Percentiles rank a stretch among this genome's conserved stretches.
Evolutionary conservation across 1,140 invertebrate genomes (phyloP).

Genomic region (Ditylenchus dipsaci): DNA sequence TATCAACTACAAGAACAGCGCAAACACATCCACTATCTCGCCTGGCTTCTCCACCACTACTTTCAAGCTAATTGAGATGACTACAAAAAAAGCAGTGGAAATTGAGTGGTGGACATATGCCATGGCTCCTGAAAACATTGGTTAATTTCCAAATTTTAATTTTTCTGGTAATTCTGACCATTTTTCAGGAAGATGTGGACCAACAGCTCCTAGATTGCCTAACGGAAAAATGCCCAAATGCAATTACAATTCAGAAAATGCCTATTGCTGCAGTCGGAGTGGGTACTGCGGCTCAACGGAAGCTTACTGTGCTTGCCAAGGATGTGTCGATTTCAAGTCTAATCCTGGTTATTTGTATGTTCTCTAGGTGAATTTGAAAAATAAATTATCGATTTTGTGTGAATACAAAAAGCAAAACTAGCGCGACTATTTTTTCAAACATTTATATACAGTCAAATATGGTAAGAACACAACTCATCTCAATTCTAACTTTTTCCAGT

Average conservation of each 20-base stretch:
- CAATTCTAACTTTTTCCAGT: too few species aligned
- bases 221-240: conserved; percentile 43
- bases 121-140: conserved; percentile 37
- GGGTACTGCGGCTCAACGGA: conserved; percentile 37
- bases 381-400: too few species aligned
- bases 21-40: not conserved
- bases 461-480: too few species aligned
- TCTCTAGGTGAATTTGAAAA: too few species aligned
- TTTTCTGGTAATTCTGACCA: not conserved
- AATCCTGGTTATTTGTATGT: conserved; percentile 21
- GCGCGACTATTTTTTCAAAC: too few species aligned
- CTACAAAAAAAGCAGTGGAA: not conserved
- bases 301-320: conserved; percentile 39
- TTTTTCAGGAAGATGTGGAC: conserved; percentile 43
- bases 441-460: too few species aligned
- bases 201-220: conserved; percentile 34
- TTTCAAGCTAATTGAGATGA: conserved; percentile 19
- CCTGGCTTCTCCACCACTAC: not conserved
- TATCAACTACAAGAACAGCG: conserved; percentile 34
- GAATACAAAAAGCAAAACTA: too few species aligned
- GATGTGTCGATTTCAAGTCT: conserved; percentile 45
- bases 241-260: conserved; percentile 29
- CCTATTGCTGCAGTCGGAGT: conserved; percentile 33
- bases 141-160: not conserved
- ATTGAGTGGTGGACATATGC: conserved; percentile 44